Evolutionary conservation across 2,888 invertebrate genomes (phyloP).

Genomic region (Cataglyphis albicans): DNA sequence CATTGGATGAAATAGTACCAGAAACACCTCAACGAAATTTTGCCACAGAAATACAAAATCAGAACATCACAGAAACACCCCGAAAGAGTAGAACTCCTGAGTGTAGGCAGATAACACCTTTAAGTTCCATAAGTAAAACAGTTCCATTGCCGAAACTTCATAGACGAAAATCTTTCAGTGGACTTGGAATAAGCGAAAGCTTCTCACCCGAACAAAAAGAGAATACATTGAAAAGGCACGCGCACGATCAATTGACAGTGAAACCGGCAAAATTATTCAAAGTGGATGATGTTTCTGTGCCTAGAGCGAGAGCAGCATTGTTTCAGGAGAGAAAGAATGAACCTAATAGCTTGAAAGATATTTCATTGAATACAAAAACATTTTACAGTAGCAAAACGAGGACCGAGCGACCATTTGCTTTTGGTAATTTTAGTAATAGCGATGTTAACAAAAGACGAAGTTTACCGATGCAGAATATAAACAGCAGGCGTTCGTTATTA

Average conservation of each 20-base stretch:
- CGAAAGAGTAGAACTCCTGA: constrained; percentile 73
- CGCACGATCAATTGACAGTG: constrained; percentile 64
- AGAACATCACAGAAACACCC: constrained; percentile 76
- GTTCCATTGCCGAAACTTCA: constrained; percentile 78
- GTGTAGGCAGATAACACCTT: constrained; percentile 78
- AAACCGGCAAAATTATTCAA: constrained; percentile 74
- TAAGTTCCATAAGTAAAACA: constrained; percentile 77
- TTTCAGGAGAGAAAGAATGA: constrained; percentile 77
- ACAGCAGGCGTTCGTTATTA: constrained; percentile 77
- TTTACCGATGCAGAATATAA: constrained; percentile 44
- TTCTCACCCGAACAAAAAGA: constrained; percentile 76
- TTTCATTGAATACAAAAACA: constrained; percentile 77
- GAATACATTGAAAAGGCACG: constrained; percentile 73
- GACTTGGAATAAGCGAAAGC: constrained; percentile 65
- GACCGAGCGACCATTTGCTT: constrained; percentile 18
- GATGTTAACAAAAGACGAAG: constrained; percentile 60
- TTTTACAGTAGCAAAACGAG: constrained; percentile 77
- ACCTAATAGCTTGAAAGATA: constrained; percentile 48
- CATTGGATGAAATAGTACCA: constrained; percentile 71
- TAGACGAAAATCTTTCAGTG: constrained; percentile 78
- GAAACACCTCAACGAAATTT: constrained; percentile 78
- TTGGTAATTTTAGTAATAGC: neutral
- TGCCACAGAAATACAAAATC: constrained; percentile 67
- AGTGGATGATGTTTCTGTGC: constrained; percentile 71
- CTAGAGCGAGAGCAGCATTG: constrained; percentile 81